Base-by-base conservation (phyloP, 2,113 vertebrate genomes). In the Eptesicus fuscus region DNA sequence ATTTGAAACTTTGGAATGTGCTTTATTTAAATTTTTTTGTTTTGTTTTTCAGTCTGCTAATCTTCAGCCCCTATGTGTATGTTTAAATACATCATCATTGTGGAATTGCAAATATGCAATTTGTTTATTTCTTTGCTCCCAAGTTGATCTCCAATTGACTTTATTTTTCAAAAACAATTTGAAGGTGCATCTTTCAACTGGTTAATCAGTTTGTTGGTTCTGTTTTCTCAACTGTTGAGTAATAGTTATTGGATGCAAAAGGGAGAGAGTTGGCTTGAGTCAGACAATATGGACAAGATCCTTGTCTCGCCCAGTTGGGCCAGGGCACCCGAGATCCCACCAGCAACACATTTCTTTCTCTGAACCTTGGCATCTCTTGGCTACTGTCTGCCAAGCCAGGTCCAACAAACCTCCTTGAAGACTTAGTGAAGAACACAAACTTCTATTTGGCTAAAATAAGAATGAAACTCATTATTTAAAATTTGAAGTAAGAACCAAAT, bases 131-230 rank as follows among this genome's bases (percentile, higher is more conserved):
- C 63, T 95, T 49, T 95, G 42, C 40, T 93, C 13, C 23, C 18
- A 96, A 95, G 51, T 83, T 92, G 14, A 32, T 90, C 8, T 9
- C 35, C 35, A 88, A n/a, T 73, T 2, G 9, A 93, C 32, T 92
- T 93, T 88, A 78, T 40, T 95, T 93, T 88, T 95, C 88, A 84
- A 95, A 94, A 94, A 28, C 44, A 93, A 78, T 95, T 95, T 95
- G 69, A 94, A 89, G 42, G 47, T 74, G 2, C 22, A 84, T 82
- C 35, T 70, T 96, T 96, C 78, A 93, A 20, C 42, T 85, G 53
- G 61, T 65, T 96, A 94, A 95, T 90, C 80, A 95, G 69, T 77
- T 89, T 74, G 25, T 76, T 94, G 67, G 22, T 90, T 96, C 59
- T 61, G 37, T 85, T 88, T 56, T 95, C 51, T 90, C 59, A 88